Base-by-base conservation (phyloP, 2,113 vertebrate species). In the Anolis sagrei region DNA sequence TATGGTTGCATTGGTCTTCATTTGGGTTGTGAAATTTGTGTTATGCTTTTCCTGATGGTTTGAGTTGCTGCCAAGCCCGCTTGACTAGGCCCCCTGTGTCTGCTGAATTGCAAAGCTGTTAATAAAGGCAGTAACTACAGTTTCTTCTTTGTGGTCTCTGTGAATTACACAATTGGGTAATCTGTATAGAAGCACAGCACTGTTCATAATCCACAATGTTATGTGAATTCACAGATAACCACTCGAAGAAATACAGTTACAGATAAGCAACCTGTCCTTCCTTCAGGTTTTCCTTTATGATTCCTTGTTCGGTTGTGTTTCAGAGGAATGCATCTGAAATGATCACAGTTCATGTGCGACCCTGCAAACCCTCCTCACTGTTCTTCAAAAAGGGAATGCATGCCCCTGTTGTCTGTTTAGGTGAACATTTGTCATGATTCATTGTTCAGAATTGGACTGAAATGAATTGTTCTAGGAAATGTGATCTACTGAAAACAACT, bases 281-380 rank as follows among this genome's bases (percentile, higher is more conserved):
- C 5, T 64, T 48, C 76, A 54, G 49, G 51, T 51, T 58, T 89
- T 79, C 86, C 64, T 87, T 73, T 21, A 77, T 36, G 69, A 16
- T 79, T 80, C 80, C 0, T 0, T 73, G 84, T 73, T 1, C 0
- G 1, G 75, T 69, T 36, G 39, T n/a, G 16, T 72, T 25, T 32
- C 36, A 39, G 34, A 34, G 62, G 75, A 88, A 79, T 36, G 78
- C 54, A 79, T 51, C n/a, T 74, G 1, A 16, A 58, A 81, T 25
- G 23, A 66, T 62, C 25, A 62, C 10, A 13, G 51, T 49, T 51
- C 69, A 78, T 2, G 2, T 27, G 36, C 34, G 29, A 83, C 10
- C 73, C 81, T 81, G 49, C 51, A 66, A 39, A 51, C 44, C 18
- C 54, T 74, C 27, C 51, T 81, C 66, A 36, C 16, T 64, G 5